These are phyloP conservation scores for Malacoraja senta DNA, from an alignment of 2,797 vertebrate genomes.

Conservation along the genomic window DNA sequence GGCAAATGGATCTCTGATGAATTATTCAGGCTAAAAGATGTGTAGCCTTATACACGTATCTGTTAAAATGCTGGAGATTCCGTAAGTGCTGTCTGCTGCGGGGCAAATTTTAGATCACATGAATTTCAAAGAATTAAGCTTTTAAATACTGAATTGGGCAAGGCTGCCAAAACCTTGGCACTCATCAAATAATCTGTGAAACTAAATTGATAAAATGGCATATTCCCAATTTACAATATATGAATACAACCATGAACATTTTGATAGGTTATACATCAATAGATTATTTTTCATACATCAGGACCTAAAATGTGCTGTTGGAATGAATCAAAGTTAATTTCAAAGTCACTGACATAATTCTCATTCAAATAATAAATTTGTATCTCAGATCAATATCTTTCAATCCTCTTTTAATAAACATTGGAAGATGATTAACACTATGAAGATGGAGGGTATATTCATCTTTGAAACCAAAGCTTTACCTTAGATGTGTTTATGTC, in stretches of 20 bases:
- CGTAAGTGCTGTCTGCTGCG: not conserved
- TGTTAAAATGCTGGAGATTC: not conserved
- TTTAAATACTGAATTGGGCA: not conserved
- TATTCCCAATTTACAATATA: not conserved
- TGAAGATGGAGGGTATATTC: not conserved
- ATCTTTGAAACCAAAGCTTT: not conserved
- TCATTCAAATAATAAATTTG: not conserved
- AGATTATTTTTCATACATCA: not conserved
- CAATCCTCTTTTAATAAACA: not conserved
- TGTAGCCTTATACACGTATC: not conserved
- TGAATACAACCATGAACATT: not conserved
- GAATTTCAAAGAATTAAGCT: not conserved
- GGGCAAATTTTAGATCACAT: not conserved
- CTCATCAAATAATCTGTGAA: not conserved
- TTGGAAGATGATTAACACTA: not conserved
- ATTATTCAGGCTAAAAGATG: not conserved
- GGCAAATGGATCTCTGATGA: not conserved
- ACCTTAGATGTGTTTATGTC: not conserved
- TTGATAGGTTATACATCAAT: not conserved
- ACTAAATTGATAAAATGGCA: not conserved
- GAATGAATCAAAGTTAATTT: not conserved
- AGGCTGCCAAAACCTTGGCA: not conserved
- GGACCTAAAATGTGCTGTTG: not conserved
- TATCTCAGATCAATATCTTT: not conserved
- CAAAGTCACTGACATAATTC: not conserved